phyloP scores from a whole-genome alignment of 2,113 vertebrate species.

The Tupaia chinensis region DNA sequence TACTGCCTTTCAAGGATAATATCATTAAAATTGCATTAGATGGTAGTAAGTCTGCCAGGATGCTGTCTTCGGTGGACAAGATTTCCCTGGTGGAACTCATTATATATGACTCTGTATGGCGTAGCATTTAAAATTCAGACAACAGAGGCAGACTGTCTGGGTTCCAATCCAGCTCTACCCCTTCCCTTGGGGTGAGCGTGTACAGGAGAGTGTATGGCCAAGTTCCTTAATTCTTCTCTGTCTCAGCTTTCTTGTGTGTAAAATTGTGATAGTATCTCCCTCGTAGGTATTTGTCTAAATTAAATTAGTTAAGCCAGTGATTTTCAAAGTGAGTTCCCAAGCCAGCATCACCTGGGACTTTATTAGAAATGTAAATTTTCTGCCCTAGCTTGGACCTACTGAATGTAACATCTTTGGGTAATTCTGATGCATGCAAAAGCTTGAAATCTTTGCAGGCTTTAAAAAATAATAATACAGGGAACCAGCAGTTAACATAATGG shows the following conservation, averaged over 20 bases:
- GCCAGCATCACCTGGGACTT: neutral
- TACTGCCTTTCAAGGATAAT: neutral
- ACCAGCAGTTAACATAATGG: no score
- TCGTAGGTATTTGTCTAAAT: neutral
- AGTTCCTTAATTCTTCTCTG: neutral
- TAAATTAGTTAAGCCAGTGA: neutral
- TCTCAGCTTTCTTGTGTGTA: neutral
- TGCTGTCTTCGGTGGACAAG: neutral
- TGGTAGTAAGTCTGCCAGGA: neutral
- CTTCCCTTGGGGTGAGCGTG: neutral
- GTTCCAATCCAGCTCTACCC: neutral
- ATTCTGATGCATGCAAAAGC: neutral
- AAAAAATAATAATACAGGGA: no score
- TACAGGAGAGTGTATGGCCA: no score
- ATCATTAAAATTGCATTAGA: neutral
- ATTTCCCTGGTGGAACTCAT: neutral
- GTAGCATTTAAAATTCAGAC: neutral
- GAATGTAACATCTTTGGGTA: neutral
- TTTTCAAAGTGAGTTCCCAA: neutral
- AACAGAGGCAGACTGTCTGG: neutral
- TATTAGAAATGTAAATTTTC: neutral
- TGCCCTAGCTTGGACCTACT: neutral
- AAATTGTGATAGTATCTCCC: neutral
- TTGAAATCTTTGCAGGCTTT: neutral
- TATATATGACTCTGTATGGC: neutral